Evolutionary conservation across 2,888 invertebrate genomes (phyloP).

Genomic region (Dioctria rufipes): DNA sequence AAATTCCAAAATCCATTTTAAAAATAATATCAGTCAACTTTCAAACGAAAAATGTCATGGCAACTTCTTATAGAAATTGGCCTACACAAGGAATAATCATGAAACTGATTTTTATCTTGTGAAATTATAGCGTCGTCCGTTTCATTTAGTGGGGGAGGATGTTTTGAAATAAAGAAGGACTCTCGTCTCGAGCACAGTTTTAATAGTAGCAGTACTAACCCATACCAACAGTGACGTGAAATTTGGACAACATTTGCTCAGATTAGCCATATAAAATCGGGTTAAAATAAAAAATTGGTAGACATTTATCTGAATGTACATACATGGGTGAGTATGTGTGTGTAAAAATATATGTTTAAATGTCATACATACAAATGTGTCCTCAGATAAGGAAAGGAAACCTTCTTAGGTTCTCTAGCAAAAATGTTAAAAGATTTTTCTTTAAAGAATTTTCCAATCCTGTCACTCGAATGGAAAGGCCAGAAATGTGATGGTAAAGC

Average conservation of each 20-base stretch:
- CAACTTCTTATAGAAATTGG: conserved; percentile 7
- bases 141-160: conserved; percentile 4
- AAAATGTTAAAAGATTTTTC: neutral
- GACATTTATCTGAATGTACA: neutral
- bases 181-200: neutral
- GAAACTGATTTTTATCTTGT: conserved; percentile 22
- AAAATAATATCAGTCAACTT: no score
- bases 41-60: neutral
- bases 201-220: neutral
- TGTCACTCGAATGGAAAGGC: neutral
- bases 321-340: neutral
- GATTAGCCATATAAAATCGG: conserved; percentile 21
- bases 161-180: conserved; percentile 10
- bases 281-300: conserved; percentile 20
- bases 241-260: conserved; percentile 38
- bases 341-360: neutral
- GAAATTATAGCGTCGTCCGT: conserved; percentile 23
- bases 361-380: conserved; percentile 26
- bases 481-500: no score
- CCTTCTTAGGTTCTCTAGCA: neutral
- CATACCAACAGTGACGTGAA: conserved; percentile 8
- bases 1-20: no score
- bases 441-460: conserved; percentile 12
- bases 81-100: neutral
- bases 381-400: neutral